Percentiles rank a stretch among this genome's conserved stretches.
These are phyloP conservation scores for Euglossa dilemma DNA, from an alignment of 1,140 invertebrate species.

Conservation along the genomic window DNA sequence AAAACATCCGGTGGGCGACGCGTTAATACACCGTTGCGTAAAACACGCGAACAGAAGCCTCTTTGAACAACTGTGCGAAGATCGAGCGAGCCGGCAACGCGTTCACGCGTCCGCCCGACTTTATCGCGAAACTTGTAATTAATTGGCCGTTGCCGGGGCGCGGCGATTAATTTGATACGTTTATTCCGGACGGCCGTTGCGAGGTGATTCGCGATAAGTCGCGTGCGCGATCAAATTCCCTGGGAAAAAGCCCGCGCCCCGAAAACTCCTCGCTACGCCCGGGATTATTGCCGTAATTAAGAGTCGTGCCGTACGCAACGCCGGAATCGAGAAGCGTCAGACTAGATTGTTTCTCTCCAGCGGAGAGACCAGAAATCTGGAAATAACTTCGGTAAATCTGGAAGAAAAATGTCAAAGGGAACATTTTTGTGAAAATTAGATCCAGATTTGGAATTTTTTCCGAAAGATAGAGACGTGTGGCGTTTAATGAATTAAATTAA, in stretches of 20 bases:
- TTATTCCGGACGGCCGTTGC: not conserved
- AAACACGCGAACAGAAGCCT: not conserved
- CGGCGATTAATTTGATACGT: constrained; percentile 10
- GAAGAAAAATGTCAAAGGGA: too few relatives aligned
- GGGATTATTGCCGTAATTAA: constrained; percentile 4
- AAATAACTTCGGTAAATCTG: too few relatives aligned
- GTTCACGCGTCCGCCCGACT: not conserved
- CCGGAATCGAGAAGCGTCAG: not conserved
- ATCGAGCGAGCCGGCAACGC: not conserved
- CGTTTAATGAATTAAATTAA: too few relatives aligned
- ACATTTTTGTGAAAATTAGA: too few relatives aligned
- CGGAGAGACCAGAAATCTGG: too few relatives aligned
- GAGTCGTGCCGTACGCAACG: not conserved
- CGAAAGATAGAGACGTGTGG: too few relatives aligned
- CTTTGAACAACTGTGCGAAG: not conserved
- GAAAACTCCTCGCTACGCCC: not conserved
- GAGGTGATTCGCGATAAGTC: not conserved
- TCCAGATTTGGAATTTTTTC: too few relatives aligned
- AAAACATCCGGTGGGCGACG: too few relatives aligned
- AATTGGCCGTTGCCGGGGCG: not conserved
- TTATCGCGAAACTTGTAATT: constrained; percentile 12
- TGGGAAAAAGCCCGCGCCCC: not conserved
- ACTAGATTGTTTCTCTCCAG: not conserved
- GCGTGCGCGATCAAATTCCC: not conserved
- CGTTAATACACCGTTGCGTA: too few relatives aligned